Percentiles rank a stretch among this genome's conserved stretches.
Evolutionary conservation across 2,113 vertebrate genomes (phyloP).

Genomic region (Phycodurus eques): DNA sequence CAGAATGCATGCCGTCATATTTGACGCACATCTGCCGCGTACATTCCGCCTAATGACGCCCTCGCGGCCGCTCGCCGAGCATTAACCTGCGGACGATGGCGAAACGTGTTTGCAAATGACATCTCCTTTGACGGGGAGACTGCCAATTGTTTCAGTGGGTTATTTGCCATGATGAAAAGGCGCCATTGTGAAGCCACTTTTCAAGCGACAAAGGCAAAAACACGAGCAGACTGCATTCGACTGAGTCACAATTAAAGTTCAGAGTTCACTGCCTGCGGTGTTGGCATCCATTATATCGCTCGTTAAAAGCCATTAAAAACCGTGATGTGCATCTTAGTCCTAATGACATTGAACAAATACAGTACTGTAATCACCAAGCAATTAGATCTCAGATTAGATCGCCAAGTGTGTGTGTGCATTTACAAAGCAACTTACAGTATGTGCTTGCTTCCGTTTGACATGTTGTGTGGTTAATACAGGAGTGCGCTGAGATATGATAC

Average conservation of each 20-base stretch:
- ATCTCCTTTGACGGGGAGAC: neutral
- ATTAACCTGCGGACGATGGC: neutral
- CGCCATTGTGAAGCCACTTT: neutral
- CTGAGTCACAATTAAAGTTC: slow-evolving; percentile 42
- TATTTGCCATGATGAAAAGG: neutral
- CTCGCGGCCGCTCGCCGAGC: neutral
- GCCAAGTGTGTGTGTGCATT: neutral
- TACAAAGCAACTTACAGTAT: neutral
- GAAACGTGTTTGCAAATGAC: neutral
- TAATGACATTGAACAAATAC: slow-evolving; percentile 8
- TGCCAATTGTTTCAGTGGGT: neutral
- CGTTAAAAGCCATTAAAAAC: slow-evolving; percentile 40
- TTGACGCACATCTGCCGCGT: neutral
- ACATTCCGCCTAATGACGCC: neutral
- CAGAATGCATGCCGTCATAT: no score
- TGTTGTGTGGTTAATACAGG: no score
- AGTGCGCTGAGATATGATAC: no score
- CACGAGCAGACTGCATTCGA: slow-evolving; percentile 32
- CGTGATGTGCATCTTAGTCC: slow-evolving; percentile 1
- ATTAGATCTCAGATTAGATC: neutral
- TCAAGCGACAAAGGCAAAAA: slow-evolving; percentile 18
- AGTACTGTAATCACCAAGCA: neutral
- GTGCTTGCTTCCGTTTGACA: no score
- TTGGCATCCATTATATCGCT: slow-evolving; percentile 39
- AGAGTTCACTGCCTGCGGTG: slow-evolving; percentile 43